Evolutionary conservation across 2,888 invertebrate species (phyloP).

Genomic region (Proisotoma minuta): DNA sequence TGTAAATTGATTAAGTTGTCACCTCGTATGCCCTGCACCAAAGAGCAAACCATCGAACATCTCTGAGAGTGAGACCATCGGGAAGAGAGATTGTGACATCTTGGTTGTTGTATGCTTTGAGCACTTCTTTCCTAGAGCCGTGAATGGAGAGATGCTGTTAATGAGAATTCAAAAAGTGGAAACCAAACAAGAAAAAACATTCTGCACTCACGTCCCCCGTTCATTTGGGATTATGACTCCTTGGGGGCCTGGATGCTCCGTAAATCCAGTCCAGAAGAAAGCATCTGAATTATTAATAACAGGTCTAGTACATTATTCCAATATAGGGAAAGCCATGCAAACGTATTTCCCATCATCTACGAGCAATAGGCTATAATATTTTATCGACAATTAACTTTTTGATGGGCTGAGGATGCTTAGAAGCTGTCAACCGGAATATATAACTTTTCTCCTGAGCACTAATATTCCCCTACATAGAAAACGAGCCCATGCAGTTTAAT

Average conservation of each 20-base stretch:
- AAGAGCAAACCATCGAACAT: conserved; percentile 81
- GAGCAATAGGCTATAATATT: too few species aligned
- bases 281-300: conserved; percentile 61
- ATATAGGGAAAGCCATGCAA: too few species aligned
- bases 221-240: conserved; percentile 77
- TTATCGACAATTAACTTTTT: too few species aligned
- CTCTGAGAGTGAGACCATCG: conserved; percentile 75
- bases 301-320: too few species aligned
- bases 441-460: too few species aligned
- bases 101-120: conserved; percentile 74
- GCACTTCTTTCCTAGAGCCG: conserved; percentile 61
- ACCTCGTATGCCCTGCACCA: conserved; percentile 89
- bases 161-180: background rate
- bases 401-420: too few species aligned
- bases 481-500: too few species aligned
- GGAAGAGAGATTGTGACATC: conserved; percentile 79
- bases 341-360: too few species aligned
- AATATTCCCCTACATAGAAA: too few species aligned
- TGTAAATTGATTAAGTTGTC: too few species aligned
- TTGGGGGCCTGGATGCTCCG: conserved; percentile 62
- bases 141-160: background rate
- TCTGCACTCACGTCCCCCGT: conserved; percentile 61
- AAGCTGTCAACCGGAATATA: too few species aligned
- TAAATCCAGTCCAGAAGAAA: conserved; percentile 80
- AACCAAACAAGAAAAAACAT: background rate